Conservation (phyloP, 2,797 vertebrate species). For the Gadopsis marmoratus region DNA sequence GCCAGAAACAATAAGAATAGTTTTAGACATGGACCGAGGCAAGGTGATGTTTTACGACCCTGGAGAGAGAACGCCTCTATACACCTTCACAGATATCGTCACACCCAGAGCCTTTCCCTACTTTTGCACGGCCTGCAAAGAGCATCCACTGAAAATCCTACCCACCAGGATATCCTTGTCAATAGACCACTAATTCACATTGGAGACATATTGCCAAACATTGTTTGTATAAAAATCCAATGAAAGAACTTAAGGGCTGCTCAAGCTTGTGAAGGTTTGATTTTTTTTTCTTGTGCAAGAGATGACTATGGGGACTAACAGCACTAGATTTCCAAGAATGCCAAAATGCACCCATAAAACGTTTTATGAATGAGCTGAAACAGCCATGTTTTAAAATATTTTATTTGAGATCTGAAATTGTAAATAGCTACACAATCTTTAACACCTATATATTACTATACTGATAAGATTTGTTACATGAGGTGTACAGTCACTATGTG, state of each 20-base stretch:
- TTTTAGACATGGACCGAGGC: slow-evolving; percentile 86
- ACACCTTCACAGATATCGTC: slow-evolving; percentile 81
- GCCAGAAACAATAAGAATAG: slow-evolving; percentile 80
- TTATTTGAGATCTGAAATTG: slow-evolving; percentile 62
- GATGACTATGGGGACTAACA: background rate
- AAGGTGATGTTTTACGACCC: slow-evolving; percentile 86
- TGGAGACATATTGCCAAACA: background rate
- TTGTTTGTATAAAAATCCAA: background rate
- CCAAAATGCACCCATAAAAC: background rate
- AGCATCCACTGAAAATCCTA: slow-evolving; percentile 83
- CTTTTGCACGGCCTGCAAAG: slow-evolving; percentile 87
- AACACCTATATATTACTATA: slow-evolving; percentile 66
- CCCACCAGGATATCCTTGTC: slow-evolving; percentile 73
- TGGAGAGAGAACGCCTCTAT: slow-evolving; percentile 80
- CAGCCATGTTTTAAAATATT: slow-evolving; percentile 68
- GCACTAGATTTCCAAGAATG: background rate
- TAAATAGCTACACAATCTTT: slow-evolving; percentile 49
- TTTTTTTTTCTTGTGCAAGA: background rate
- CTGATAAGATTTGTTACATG: slow-evolving; percentile 58
- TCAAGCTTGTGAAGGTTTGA: background rate
- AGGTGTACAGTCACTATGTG: slow-evolving; percentile 39
- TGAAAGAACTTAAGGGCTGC: background rate
- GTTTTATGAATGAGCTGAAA: slow-evolving; percentile 44
- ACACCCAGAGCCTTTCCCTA: slow-evolving; percentile 81
- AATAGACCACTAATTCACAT: slow-evolving; percentile 57